Evolutionary conservation across 2,888 invertebrate species (phyloP), one percentile per base, ranked within the genome.

Genomic region (Crematogaster levior): DNA sequence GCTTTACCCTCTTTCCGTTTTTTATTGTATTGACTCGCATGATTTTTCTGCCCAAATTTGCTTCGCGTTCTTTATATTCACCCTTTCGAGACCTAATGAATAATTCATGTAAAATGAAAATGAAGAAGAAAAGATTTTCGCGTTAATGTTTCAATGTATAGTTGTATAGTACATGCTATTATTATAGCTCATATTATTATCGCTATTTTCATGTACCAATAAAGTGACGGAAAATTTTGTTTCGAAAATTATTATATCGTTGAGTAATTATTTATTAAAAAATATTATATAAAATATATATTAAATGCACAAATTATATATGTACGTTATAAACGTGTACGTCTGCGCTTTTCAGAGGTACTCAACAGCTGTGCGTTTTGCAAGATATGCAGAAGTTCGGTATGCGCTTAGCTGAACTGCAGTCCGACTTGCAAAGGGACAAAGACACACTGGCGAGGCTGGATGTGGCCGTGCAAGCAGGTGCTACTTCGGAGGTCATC

Each of bases 301-400:
- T 18, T 60, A 60, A 65, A 15, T 68, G 6, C 18, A 15, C n/a
- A 7, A n/a, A n/a, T n/a, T n/a, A n/a, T n/a, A n/a, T n/a, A n/a
- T 48, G 43, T 0, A 21, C 15, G 15, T 66, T 75, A 18, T 37
- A 61, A 75, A 53, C 21, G 18, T 21, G 37, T 15, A 56, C 9
- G 85, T 74, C 58, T 5, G 15, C 58, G 18, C n/a, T 84, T 85
- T 95, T 15, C 94, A 97, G 97, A 92, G 96, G 97, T 82, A 96
- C 96, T 89, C 96, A 96, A 89, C 97, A 97, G 93, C 95, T 98
- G 91, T 96, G 96, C 88, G 96, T 96, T 86, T 95, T 98, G 82
- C 97, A 97, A 92, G 96, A 96, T 89, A 96, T 97, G 15, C 95
- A 97, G 79, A 97, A 97, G 93, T 96, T 98, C 95, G 97, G 97